A percentile compares a stretch with the other conserved stretches of the same genome.
Evolutionary conservation across 2,113 vertebrate genomes (phyloP).

Genomic region (Hemiscyllium ocellatum): DNA sequence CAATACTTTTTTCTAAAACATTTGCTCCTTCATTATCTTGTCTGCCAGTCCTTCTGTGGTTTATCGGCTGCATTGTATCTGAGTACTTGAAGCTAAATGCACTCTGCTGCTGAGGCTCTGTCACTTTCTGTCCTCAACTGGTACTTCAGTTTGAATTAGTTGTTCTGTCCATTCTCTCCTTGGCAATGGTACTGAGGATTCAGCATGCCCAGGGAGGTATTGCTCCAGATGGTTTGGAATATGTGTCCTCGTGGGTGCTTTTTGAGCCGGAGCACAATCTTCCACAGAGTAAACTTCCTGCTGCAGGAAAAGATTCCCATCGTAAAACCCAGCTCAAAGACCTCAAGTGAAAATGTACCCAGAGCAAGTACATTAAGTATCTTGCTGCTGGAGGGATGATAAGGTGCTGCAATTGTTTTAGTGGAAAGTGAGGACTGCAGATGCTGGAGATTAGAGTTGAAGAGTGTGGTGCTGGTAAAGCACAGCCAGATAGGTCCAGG

Average conservation of each 20-base stretch:
- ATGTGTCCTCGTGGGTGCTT: not conserved
- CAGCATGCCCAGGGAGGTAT: not conserved
- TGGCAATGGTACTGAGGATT: not conserved
- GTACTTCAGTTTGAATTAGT: not conserved
- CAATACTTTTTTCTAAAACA: not conserved
- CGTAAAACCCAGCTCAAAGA: not conserved
- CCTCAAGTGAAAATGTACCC: slow-evolving; percentile 61
- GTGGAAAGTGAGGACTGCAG: too few species aligned
- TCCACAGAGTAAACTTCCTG: not conserved
- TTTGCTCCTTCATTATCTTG: not conserved
- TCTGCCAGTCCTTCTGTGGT: not conserved
- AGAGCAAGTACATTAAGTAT: slow-evolving; percentile 54
- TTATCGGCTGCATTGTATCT: not conserved
- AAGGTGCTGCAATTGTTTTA: slow-evolving; percentile 41
- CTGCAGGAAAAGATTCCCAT: not conserved
- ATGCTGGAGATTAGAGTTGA: too few species aligned
- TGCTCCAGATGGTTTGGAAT: too few species aligned
- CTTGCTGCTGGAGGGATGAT: slow-evolving; percentile 52
- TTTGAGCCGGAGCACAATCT: not conserved
- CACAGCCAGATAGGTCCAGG: too few species aligned
- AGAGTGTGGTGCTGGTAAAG: too few species aligned
- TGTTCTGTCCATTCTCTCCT: not conserved
- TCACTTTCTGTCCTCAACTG: too few species aligned
- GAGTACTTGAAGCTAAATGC: not conserved
- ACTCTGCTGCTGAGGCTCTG: not conserved